These are phyloP conservation scores for Bathynomus jamesi DNA, from an alignment of 1,140 invertebrate genomes.

Conservation along the genomic window DNA sequence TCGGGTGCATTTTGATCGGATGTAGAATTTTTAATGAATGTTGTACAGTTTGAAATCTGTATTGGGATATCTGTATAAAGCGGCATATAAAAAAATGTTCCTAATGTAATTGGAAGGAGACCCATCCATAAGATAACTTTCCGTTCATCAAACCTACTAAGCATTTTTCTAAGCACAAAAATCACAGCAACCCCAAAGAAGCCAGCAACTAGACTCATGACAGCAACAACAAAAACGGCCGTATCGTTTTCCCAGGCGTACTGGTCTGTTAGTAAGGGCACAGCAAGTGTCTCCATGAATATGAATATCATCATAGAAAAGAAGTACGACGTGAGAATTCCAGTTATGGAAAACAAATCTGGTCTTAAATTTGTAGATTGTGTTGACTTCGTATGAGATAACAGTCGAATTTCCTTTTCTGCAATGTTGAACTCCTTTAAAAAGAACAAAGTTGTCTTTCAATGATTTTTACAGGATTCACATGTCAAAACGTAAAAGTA, in stretches of 20 bases:
- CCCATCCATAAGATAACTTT: conserved; percentile 9
- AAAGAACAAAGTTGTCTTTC: not conserved
- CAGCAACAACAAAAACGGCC: conserved; percentile 11
- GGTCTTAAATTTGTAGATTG: conserved; percentile 47
- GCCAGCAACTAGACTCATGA: conserved; percentile 1
- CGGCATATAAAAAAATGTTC: conserved; percentile 16
- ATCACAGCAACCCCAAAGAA: conserved; percentile 8
- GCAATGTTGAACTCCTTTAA: conserved; percentile 19
- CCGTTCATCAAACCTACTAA: conserved; percentile 17
- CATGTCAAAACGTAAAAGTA: too few relatives aligned
- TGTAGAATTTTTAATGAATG: too few relatives aligned
- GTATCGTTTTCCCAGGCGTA: conserved; percentile 17
- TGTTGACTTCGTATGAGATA: not conserved
- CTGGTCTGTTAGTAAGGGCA: conserved; percentile 17
- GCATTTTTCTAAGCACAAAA: not conserved
- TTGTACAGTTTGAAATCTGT: conserved; percentile 1
- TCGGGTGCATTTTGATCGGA: not conserved
- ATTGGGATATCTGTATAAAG: not conserved
- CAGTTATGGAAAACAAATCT: conserved; percentile 39
- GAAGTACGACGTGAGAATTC: conserved; percentile 71
- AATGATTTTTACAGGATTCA: too few relatives aligned
- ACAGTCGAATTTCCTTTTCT: conserved; percentile 19
- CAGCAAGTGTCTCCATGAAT: conserved; percentile 66
- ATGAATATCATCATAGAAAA: conserved; percentile 81
- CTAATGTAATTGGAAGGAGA: conserved; percentile 9